Evolutionary conservation across 2,888 invertebrate genomes (phyloP).

Genomic region (Physocephala rufipes): DNA sequence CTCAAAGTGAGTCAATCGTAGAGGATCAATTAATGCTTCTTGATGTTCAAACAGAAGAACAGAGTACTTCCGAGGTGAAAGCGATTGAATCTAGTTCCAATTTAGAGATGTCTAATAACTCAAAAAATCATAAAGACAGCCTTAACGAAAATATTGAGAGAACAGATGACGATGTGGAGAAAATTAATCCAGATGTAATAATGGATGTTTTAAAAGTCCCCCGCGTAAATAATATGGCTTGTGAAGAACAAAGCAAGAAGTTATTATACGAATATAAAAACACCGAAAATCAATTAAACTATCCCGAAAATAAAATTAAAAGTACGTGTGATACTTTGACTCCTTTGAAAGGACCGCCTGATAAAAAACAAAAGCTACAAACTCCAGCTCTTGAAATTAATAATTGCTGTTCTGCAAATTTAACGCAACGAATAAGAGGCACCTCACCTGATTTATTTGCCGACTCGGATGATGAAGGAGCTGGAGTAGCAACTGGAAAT

Average conservation of each 20-base stretch:
- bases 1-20: not conserved
- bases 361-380: slow-evolving; percentile 43
- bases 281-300: not conserved
- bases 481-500: slow-evolving; percentile 40
- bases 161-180: not conserved
- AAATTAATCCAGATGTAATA: not conserved
- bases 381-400: slow-evolving; percentile 14
- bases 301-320: too few species aligned
- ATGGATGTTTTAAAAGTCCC: not conserved
- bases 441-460: slow-evolving; percentile 63
- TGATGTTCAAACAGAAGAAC: not conserved
- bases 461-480: slow-evolving; percentile 57
- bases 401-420: slow-evolving; percentile 3
- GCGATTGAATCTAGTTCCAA: not conserved
- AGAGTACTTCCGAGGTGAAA: not conserved
- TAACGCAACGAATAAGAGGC: slow-evolving; percentile 47
- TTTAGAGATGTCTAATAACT: not conserved
- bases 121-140: not conserved
- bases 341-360: slow-evolving; percentile 46
- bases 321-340: slow-evolving; percentile 39
- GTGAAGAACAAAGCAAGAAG: slow-evolving; percentile 43
- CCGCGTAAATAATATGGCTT: not conserved
- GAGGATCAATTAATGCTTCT: not conserved
- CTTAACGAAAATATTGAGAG: not conserved
- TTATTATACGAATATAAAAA: slow-evolving; percentile 40